Percentiles rank a stretch among this genome's conserved stretches.
Conservation (phyloP, 2,797 vertebrate genomes). For the Enteromius argenteus region DNA sequence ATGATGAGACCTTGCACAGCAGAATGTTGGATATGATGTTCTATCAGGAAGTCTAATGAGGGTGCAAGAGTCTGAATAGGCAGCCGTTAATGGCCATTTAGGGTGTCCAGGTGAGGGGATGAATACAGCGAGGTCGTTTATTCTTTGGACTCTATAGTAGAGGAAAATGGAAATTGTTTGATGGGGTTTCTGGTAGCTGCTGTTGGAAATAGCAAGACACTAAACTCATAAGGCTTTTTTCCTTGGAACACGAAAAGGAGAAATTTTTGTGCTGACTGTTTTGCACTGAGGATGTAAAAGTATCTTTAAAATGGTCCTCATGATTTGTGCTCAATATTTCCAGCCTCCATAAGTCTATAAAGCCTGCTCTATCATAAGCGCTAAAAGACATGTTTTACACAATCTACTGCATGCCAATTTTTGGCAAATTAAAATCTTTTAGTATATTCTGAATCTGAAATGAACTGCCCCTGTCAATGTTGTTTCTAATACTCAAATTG, state of each 20-base stretch:
- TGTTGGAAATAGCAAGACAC: background rate
- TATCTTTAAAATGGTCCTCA: background rate
- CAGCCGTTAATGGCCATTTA: conserved; percentile 10
- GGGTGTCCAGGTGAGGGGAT: conserved; percentile 3
- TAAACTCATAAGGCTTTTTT: background rate
- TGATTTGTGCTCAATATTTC: background rate
- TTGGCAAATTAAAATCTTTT: background rate
- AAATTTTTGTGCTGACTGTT: no score
- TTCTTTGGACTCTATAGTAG: background rate
- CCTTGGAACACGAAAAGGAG: background rate
- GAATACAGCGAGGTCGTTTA: conserved; percentile 8
- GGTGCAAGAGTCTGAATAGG: conserved; percentile 22
- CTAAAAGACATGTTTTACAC: background rate
- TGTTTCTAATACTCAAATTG: no score
- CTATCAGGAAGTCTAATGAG: conserved; percentile 10
- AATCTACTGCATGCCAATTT: background rate
- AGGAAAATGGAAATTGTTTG: conserved; percentile 12
- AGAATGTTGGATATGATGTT: conserved; percentile 29
- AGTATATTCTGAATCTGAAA: background rate
- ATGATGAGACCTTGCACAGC: conserved; percentile 20
- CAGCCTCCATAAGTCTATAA: background rate
- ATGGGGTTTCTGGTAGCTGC: background rate
- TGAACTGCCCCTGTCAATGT: no score
- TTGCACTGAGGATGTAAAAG: background rate
- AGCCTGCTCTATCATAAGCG: background rate